Evolutionary conservation across 2,888 invertebrate genomes (phyloP).

Genomic region (Drosophila heteroneura): DNA sequence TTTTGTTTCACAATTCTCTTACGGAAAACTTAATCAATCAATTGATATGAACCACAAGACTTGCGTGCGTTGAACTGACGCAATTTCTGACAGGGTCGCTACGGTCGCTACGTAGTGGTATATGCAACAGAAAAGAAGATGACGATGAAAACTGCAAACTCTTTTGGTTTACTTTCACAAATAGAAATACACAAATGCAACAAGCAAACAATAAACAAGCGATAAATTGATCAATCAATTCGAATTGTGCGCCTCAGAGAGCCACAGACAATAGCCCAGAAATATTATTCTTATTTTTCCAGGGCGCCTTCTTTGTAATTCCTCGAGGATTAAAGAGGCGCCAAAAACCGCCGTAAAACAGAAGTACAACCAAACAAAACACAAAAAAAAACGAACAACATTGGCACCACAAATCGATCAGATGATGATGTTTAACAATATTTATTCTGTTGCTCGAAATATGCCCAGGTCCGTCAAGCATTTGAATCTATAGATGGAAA

Average conservation of each 20-base stretch:
- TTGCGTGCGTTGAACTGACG: conserved; percentile 77
- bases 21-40: conserved; percentile 68
- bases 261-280: conserved; percentile 82
- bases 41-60: conserved; percentile 64
- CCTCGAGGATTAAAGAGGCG: conserved; percentile 73
- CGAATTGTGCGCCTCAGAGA: conserved; percentile 48
- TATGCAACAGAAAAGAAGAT: conserved; percentile 24
- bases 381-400: conserved; percentile 20
- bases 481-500: neutral
- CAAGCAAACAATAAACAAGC: conserved; percentile 68
- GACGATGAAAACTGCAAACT: conserved; percentile 55
- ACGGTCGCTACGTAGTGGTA: neutral
- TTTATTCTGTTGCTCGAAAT: conserved; percentile 29
- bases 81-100: conserved; percentile 59
- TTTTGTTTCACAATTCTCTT: conserved; percentile 77
- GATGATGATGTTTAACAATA: conserved; percentile 7
- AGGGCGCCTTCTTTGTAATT: conserved; percentile 67
- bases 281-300: conserved; percentile 75
- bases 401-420: conserved; percentile 65
- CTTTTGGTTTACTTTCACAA: conserved; percentile 77
- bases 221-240: conserved; percentile 65
- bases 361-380: conserved; percentile 71
- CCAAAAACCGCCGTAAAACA: conserved; percentile 66
- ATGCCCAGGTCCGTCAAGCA: neutral
- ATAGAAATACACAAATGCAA: conserved; percentile 51